A percentile compares a stretch with the other conserved stretches of the same genome.
phyloP scores from a whole-genome alignment of 2,888 invertebrate species.

The Cenopis cana region DNA sequence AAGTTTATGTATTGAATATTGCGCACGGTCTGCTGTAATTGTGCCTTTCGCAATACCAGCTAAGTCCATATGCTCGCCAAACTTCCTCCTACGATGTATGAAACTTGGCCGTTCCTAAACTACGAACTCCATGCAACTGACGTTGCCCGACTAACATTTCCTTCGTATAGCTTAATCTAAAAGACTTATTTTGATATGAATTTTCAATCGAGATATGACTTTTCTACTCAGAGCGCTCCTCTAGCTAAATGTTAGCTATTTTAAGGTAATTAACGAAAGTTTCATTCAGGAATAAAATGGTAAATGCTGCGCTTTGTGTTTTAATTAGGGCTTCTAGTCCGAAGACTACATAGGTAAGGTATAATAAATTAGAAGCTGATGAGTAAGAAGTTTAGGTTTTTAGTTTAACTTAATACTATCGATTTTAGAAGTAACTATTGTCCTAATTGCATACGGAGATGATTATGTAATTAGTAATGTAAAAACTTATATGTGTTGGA shows the following conservation, averaged over 20 bases:
- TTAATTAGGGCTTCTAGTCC: constrained; percentile 6
- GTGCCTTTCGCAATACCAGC: constrained; percentile 5
- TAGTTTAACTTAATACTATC: not conserved
- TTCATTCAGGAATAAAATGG: constrained; percentile 11
- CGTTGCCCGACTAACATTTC: constrained; percentile 47
- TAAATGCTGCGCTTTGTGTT: constrained; percentile 7
- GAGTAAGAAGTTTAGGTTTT: not conserved
- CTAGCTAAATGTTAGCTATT: constrained; percentile 28
- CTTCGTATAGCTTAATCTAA: constrained; percentile 20
- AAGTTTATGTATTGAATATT: constrained; percentile 15
- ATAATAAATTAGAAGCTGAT: not conserved
- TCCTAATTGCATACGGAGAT: too few species aligned
- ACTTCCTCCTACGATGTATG: constrained; percentile 47
- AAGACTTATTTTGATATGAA: not conserved
- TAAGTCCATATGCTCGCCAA: constrained; percentile 43
- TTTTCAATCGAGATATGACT: not conserved
- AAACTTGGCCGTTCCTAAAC: constrained; percentile 45
- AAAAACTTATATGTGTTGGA: too few species aligned
- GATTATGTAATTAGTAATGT: too few species aligned
- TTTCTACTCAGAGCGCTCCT: constrained; percentile 11
- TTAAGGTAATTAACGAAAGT: constrained; percentile 37
- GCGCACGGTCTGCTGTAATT: constrained; percentile 35
- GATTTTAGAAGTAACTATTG: not conserved
- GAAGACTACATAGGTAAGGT: too few species aligned
- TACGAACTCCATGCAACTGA: constrained; percentile 46